Conservation (phyloP, 2,113 vertebrate species). For the Rhea pennata region DNA sequence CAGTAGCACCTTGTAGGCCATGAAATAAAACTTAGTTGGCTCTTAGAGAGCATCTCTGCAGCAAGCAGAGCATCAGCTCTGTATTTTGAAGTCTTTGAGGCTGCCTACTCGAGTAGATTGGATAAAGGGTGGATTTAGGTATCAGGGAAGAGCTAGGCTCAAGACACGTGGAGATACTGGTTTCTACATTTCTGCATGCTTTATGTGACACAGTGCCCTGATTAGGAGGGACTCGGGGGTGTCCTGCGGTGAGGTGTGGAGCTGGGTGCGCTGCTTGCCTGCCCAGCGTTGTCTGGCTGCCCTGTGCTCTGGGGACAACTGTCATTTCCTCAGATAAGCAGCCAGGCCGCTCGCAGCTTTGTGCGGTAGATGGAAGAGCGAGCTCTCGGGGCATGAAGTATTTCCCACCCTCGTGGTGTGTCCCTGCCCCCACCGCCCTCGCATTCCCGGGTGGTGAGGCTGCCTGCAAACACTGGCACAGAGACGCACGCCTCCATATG, state of each 20-base stretch:
- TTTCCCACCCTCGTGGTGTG: neutral
- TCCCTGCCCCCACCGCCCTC: neutral
- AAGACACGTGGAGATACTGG: accelerated
- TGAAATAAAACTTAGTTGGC: neutral
- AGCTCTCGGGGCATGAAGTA: neutral
- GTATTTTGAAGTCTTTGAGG: neutral
- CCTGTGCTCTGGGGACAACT: accelerated
- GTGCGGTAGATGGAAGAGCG: neutral
- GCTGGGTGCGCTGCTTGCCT: neutral
- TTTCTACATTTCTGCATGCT: neutral
- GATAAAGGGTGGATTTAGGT: neutral
- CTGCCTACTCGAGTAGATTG: accelerated
- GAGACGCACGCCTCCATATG: neutral
- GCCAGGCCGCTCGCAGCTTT: neutral
- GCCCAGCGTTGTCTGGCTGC: neutral
- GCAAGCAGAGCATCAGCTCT: neutral
- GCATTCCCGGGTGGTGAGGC: constrained; percentile 52
- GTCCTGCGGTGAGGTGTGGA: neutral
- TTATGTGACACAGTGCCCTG: neutral
- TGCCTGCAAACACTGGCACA: constrained; percentile 5
- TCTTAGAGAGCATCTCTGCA: neutral
- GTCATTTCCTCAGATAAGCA: neutral
- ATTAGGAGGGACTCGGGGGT: accelerated
- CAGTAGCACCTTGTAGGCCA: neutral
- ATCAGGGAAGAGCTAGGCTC: neutral